Base-by-base conservation (phyloP, 2,888 invertebrate genomes). In the Leucania comma region DNA sequence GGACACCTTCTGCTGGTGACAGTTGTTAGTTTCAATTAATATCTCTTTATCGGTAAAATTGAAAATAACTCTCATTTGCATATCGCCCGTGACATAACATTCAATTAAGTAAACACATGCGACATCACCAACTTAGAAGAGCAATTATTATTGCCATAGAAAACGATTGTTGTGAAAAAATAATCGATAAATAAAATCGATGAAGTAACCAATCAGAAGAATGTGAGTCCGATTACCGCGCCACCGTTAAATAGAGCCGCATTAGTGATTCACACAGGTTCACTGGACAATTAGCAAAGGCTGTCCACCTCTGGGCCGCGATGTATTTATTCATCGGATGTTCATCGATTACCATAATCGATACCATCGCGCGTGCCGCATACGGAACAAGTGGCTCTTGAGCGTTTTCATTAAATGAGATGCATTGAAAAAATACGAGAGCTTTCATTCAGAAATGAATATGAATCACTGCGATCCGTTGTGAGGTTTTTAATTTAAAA, bases 231-330 rank as follows among this genome's bases (percentile, higher is more conserved):
- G 87, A 86, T 86, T 86, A 87, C 78, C 77, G 84, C 86, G 72
- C 88, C 88, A 91, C 92, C 90, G 92, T 93, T 92, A 93, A 93
- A 90, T 90, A 89, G 88, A 91, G 87, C 85, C 89, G 85, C 90
- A 93, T 94, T 93, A 94, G 89, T 93, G 93, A 95, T 94, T 95
- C 95, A 94, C 90, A 88, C 89, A 94, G 88, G 95, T 94, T 94
- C 94, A 94, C 91, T 92, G 94, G 92, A 94, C 95, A 95, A 96
- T 95, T 96, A 96, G 95, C 93, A 94, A 94, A 95, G 95, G 95
- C 95, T 95, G 95, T 95, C 94, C 93, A 96, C 95, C 95, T 95
- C 94, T 94, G 92, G 91, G 92, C 90, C 89, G 88, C 91, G 90
- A 88, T 92, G 93, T 94, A 94, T 94, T 92, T 94, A 96, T 96